Conservation (phyloP, 1,140 invertebrate species). For the Pygmarrhopalites habei region DNA sequence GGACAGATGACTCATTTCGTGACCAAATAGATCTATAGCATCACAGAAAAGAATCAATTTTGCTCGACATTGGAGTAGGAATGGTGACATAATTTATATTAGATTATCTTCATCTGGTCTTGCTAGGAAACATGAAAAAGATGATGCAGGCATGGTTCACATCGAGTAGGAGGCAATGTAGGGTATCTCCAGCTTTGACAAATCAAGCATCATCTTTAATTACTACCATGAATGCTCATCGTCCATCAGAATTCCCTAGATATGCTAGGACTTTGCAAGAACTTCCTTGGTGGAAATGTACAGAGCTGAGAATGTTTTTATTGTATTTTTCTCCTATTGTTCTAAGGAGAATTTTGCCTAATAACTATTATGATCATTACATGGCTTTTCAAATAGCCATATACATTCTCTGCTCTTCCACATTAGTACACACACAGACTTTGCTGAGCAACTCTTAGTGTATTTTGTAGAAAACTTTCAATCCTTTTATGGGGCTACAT, state of each 20-base stretch:
- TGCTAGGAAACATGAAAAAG: slow-evolving; percentile 41
- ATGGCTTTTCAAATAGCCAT: slow-evolving; percentile 30
- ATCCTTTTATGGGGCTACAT: slow-evolving; percentile 41
- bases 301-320: slow-evolving; percentile 27
- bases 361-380: slow-evolving; percentile 18
- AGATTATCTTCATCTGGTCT: slow-evolving; percentile 43
- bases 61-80: neutral
- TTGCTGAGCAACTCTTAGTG: slow-evolving; percentile 41
- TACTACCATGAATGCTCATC: neutral
- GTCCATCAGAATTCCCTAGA: slow-evolving; percentile 28
- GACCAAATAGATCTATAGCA: slow-evolving; percentile 14
- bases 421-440: slow-evolving; percentile 26
- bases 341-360: slow-evolving; percentile 14
- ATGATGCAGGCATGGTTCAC: too few species aligned
- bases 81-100: slow-evolving; percentile 12
- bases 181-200: neutral
- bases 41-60: slow-evolving; percentile 15
- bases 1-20: slow-evolving; percentile 41
- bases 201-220: neutral
- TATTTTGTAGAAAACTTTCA: slow-evolving; percentile 41
- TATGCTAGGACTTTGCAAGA: slow-evolving; percentile 20
- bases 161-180: slow-evolving; percentile 40
- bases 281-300: slow-evolving; percentile 27
- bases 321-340: slow-evolving; percentile 29
- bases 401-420: slow-evolving; percentile 18